A percentile compares a stretch with the other conserved stretches of the same genome.
Conservation (phyloP, 2,888 invertebrate species). For the Drosophila barbarae region DNA sequence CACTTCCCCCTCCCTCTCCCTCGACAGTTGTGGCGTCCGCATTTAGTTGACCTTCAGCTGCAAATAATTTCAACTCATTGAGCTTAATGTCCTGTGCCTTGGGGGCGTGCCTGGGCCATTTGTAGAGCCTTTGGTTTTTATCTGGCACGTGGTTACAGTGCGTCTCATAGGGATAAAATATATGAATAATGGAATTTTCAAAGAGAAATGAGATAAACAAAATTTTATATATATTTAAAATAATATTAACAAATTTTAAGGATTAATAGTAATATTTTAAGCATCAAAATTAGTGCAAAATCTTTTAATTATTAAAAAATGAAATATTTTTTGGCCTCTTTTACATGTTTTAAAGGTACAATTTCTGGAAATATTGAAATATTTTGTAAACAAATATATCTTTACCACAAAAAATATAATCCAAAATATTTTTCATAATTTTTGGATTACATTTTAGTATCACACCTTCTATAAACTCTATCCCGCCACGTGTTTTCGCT, state of each 20-base stretch:
- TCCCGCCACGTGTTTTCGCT: constrained; percentile 59
- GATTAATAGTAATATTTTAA: background rate
- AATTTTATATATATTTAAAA: background rate
- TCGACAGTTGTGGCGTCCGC: constrained; percentile 11
- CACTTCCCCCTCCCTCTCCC: background rate
- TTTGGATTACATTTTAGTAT: background rate
- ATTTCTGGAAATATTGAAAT: no score
- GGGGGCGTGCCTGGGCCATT: constrained; percentile 46
- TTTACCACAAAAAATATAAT: no score
- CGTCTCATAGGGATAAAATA: background rate
- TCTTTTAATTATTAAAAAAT: no score
- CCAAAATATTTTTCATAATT: no score
- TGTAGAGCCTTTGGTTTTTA: constrained; percentile 20
- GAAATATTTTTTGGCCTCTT: no score
- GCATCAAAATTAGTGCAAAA: no score
- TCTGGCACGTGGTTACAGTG: constrained; percentile 23
- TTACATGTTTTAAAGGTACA: no score
- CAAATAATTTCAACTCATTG: constrained; percentile 75
- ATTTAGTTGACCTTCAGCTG: constrained; percentile 65
- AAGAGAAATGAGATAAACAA: background rate
- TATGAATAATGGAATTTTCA: background rate
- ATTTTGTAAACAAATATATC: no score
- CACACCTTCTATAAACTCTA: constrained; percentile 40
- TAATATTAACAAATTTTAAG: background rate
- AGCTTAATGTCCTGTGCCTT: constrained; percentile 62